Conservation (phyloP, 2,888 invertebrate genomes). For the Ophion costatus region DNA sequence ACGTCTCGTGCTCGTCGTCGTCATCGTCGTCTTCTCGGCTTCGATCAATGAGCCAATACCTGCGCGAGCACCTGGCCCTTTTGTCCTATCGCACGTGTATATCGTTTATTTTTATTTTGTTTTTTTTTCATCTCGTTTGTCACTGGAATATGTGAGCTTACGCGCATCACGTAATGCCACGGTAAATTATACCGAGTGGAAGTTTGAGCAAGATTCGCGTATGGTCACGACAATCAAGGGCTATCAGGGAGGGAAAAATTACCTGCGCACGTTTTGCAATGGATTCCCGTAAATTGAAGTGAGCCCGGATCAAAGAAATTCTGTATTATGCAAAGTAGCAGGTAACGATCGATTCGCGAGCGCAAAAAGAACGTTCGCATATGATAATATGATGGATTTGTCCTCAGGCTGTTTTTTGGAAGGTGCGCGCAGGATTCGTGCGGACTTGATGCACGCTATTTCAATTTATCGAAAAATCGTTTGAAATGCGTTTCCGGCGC, state of each 20-base stretch:
- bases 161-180: conserved; percentile 23
- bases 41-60: conserved; percentile 53
- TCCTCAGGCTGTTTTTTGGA: not conserved
- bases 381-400: not conserved
- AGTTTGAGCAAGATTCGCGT: not conserved
- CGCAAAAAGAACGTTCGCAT: not conserved
- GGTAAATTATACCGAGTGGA: conserved; percentile 17
- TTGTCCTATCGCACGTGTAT: conserved; percentile 73
- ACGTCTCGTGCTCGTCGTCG: conserved; percentile 61
- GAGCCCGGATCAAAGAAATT: conserved; percentile 5
- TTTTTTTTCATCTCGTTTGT: conserved; percentile 47
- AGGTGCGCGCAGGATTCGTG: not conserved
- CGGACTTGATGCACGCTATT: not conserved
- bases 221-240: not conserved
- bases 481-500: not conserved
- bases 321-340: conserved; percentile 12
- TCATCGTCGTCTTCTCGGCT: conserved; percentile 41
- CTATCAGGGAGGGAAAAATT: not conserved
- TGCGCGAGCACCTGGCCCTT: conserved; percentile 71
- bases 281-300: not conserved
- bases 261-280: not conserved
- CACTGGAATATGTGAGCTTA: conserved; percentile 36
- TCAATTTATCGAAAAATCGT: not conserved
- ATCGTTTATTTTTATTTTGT: conserved; percentile 68
- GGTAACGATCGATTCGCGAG: not conserved